Evolutionary conservation across 2,113 vertebrate species (phyloP).

Genomic region (Indicator indicator): DNA sequence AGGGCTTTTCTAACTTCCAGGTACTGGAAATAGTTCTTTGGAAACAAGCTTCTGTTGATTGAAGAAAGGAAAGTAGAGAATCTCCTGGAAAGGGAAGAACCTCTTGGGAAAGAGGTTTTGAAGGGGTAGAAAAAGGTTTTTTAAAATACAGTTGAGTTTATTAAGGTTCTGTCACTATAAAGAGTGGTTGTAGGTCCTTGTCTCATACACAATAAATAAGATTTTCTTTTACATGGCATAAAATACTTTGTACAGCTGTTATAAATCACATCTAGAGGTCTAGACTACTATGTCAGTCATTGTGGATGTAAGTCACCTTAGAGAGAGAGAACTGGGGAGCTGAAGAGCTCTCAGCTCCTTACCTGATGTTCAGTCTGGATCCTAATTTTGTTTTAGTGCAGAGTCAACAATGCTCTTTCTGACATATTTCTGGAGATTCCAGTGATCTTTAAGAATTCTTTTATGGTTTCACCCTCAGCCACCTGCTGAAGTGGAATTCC

Average conservation of each 20-base stretch:
- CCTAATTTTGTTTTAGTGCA: not conserved
- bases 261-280: not conserved
- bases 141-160: not conserved
- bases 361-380: not conserved
- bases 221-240: not conserved
- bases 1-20: not conserved
- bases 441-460: not conserved
- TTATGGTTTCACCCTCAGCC: not conserved
- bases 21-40: not conserved
- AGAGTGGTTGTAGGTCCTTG: not conserved
- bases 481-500: not conserved
- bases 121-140: not conserved
- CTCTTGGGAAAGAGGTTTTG: not conserved
- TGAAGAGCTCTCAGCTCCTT: not conserved
- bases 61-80: not conserved
- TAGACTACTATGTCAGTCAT: not conserved
- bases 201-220: not conserved
- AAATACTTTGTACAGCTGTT: not conserved
- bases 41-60: not conserved
- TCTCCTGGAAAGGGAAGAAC: not conserved
- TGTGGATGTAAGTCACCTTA: not conserved
- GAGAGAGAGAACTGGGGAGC: not conserved
- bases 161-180: not conserved
- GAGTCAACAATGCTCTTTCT: not conserved
- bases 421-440: not conserved